Evolutionary conservation across 2,888 invertebrate genomes (phyloP), one percentile per base, ranked within the genome.

Genomic region (Lobophora halterata): DNA sequence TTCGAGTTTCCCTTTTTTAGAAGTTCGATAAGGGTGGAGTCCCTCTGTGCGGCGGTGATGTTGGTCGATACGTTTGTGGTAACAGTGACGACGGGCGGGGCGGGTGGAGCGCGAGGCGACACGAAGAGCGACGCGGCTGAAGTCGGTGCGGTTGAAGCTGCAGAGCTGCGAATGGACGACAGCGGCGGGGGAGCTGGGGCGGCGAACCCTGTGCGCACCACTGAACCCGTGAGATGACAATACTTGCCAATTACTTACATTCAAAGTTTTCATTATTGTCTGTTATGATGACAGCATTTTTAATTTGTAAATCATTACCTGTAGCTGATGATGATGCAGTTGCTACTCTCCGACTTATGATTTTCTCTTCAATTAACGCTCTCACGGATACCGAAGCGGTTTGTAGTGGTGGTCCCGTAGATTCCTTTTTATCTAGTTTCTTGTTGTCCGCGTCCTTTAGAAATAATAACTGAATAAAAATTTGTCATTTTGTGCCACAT

Each of bases 351-450:
- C 96, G 95, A 71, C 94, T 96, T 57, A 96, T 97, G 53, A 97
- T 97, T 79, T 97, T 97, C 74, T 97, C 97, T 81, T 96, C 96
- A 55, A 97, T 97, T 25, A 97, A 89, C 5, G 97, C 96, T 42
- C 97, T 89, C 3, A 97, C 96, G 41, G 95, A 96, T 46, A 96
- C 94, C 52, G 96, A 96, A 3, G 96, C 96, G n/a, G 97, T 97
- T 86, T 96, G 96, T 47, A 97, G 78, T 0, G 96, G 96, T 3
- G 96, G 95, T 3, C 94, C 95, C 8, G 90, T 89, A 1, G 92
- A 89, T 69, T 96, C 95, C 65, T 95, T 95, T 72, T 95, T 96
- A 58, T 96, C 95, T 61, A 91, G 89, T 72, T 96, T 96, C 72
- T 95, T 96, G 52, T 91, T 93, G 58, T 96, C 96, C 0, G 95